Evolutionary conservation across 1,140 invertebrate genomes (phyloP), one percentile per base, ranked within the genome.

Genomic region (Brachionus rotundiformis): DNA sequence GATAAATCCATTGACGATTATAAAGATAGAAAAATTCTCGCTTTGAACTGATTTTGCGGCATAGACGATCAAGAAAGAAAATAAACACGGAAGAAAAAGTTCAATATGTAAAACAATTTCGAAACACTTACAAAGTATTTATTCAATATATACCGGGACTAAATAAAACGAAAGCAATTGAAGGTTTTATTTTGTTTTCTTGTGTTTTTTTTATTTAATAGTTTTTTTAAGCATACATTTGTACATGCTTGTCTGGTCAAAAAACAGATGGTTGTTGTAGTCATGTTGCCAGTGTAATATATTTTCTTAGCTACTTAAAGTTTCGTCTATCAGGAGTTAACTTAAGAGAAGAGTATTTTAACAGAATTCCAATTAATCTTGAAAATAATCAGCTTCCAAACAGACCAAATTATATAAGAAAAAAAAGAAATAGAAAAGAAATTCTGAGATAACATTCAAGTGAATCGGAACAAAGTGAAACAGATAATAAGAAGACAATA

Each of bases 351-450:
- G 39, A 73, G 33, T 25, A 44, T 25, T 73, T 73, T 1, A 73
- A 73, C n/a, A 44, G 25, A 25, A 73, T 73, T 73, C 1, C n/a
- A 8, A 25, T 73, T 0, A 39, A 73, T 73, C 5, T 73, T 7
- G 68, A 73, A 2, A 73, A 19, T 25, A 44, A 44, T 25, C 10
- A 73, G 25, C 2, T 27, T 25, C 25, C 39, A 1, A 73, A 73
- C 39, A 41, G 41, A 73, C 68, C 68, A 73, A 44, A 10, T 13
- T 8, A 13, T 73, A 23, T 73, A 13, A 10, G 39, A 13, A n/a
- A 4, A 41, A 73, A 73, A 73, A 73, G 68, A 27, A 73, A 25
- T 2, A 73, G 25, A 47, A 73, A 44, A 73, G 68, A 73, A 19
- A 33, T 33, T 68, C 63, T 36, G 63, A 68, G 2, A 4, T 36